Conservation (phyloP, 2,797 vertebrate species). For the Enteromius thamalakanensis region DNA sequence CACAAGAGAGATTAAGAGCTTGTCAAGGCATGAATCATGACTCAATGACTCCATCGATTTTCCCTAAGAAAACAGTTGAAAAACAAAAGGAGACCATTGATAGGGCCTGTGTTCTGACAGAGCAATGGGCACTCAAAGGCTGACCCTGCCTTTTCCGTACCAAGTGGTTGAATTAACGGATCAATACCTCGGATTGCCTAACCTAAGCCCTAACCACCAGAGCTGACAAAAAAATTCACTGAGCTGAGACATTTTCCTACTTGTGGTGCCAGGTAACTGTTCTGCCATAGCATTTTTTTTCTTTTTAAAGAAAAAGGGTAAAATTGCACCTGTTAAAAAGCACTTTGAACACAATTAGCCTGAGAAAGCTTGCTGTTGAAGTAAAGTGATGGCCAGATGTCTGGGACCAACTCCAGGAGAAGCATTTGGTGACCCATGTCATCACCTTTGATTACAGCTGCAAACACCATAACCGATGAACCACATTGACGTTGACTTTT, state of each 20-base stretch:
- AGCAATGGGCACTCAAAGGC: constrained; percentile 26
- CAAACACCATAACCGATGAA: constrained; percentile 61
- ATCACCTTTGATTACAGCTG: constrained; percentile 71
- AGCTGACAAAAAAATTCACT: constrained; percentile 33
- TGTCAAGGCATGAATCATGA: constrained; percentile 53
- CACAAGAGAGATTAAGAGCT: constrained; percentile 56
- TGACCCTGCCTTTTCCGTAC: constrained; percentile 43
- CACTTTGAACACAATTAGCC: constrained; percentile 51
- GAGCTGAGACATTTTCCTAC: constrained; percentile 39
- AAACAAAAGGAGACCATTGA: constrained; percentile 47
- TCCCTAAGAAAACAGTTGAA: constrained; percentile 48
- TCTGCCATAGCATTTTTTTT: constrained; percentile 8
- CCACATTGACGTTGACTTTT: constrained; percentile 19
- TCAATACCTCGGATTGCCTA: constrained; percentile 44
- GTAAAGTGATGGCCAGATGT: constrained; percentile 64
- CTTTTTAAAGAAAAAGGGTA: not conserved
- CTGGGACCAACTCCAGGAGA: constrained; percentile 75
- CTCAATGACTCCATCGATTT: constrained; percentile 54
- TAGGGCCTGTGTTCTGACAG: constrained; percentile 23
- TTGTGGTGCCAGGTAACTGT: not conserved
- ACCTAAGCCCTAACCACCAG: constrained; percentile 6
- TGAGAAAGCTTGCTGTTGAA: constrained; percentile 65
- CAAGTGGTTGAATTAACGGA: constrained; percentile 52
- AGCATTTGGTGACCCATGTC: constrained; percentile 77
- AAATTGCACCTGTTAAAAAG: not conserved